These are phyloP conservation scores for Eulemur rubriventer DNA, from an alignment of 2,797 vertebrate genomes.

Conservation along the genomic window DNA sequence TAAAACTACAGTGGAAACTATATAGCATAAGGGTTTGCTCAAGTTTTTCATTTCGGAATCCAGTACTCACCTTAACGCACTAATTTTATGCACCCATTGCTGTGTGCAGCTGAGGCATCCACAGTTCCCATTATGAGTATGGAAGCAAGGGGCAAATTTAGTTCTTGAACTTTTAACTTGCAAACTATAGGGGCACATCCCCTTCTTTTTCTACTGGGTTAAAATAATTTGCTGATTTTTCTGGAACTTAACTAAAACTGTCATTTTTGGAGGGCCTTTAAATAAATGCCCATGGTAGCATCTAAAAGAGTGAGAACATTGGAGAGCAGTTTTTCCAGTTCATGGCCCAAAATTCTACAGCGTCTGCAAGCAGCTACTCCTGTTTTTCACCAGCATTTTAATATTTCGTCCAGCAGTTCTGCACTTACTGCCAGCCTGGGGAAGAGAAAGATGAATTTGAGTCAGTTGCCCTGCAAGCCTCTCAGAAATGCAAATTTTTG, in stretches of 20 bases:
- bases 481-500: slow-evolving; percentile 60
- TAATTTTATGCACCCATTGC: background rate
- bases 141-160: background rate
- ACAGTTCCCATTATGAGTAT: background rate
- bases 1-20: background rate
- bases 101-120: background rate
- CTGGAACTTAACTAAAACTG: slow-evolving; percentile 1
- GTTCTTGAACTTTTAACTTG: background rate
- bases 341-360: background rate
- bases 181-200: background rate
- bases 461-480: background rate
- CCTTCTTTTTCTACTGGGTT: slow-evolving; percentile 9
- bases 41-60: background rate
- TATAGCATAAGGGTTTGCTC: background rate
- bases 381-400: background rate
- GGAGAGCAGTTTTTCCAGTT: background rate
- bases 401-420: background rate
- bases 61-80: background rate
- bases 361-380: background rate
- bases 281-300: background rate
- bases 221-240: background rate
- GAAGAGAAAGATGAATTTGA: background rate
- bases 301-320: background rate
- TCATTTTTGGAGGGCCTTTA: slow-evolving; percentile 12
- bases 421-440: background rate